Base-by-base conservation (phyloP, 2,113 vertebrate genomes). In the Coregonus clupeaformis region DNA sequence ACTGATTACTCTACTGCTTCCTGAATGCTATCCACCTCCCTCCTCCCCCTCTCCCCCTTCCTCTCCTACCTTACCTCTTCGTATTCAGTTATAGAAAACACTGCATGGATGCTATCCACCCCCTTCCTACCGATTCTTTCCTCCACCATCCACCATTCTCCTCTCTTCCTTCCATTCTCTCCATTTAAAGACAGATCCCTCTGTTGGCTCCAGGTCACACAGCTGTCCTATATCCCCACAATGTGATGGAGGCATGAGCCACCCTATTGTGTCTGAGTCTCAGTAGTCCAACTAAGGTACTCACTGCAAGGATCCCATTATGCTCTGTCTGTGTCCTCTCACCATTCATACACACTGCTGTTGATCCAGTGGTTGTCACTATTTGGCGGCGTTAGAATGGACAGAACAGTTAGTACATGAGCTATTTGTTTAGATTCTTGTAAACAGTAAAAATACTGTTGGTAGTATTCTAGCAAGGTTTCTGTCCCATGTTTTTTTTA, bases 1-100 rank as follows among this genome's bases (percentile, higher is more conserved):
- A 83, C 83, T 92, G 90, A 91, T 92, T 91, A 84, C 79, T 52
- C 22, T 69, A 66, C 73, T 67, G 69, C 47, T n/a, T 62, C 60
- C 25, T 42, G 9, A 42, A 42, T 73, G 29, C 67, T 60, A 27
- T 7, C 36, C 55, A 20, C 18, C 9, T 42, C 55, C 25, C n/a
- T 71, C 42, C 24, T 65, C 63, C 9, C 62, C 68, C 65, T 11
- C 4, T 20, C 65, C 47, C 49, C n/a, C 78, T 65, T 59, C 22
- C 47, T 42, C 2, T 30, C 27, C 25, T 49, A 29, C 64, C 49
- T 13, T 22, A 55, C 49, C 7, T 27, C 13, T 32, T 65, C 55
- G 62, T 42, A 24, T 22, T 62, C 0, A 6, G 7, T 11, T 62
- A 55, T 20, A 55, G 52, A 55, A 55, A 55, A 55, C 49, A 55